Base-by-base conservation (phyloP, 2,113 vertebrate genomes). In the Macroglossus sobrinus region DNA sequence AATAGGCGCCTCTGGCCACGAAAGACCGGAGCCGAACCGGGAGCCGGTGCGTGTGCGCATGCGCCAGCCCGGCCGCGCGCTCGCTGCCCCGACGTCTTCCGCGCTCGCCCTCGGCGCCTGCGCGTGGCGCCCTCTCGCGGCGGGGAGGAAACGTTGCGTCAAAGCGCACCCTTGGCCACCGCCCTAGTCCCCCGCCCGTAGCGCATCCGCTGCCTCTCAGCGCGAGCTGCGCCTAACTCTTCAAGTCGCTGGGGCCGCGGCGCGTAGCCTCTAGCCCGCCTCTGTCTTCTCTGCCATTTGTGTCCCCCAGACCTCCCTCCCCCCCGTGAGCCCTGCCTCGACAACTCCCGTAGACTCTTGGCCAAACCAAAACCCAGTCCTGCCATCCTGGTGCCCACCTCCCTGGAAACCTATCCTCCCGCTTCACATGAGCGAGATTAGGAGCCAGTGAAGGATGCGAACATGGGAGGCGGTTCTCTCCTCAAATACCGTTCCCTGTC, bases 51-150 rank as follows among this genome's bases (percentile, higher is more conserved):
- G 38, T 12, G 64, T 68, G 80, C 97, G 97, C 96, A 85, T 91
- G 97, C 97, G 97, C 61, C 91, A 21, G 57, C 14, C 33, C 59
- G 4, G 1, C 2, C 40, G 63, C 35, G 24, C 33, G 7, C 84
- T 53, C 0, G 74, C 93, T 72, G 30, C 84, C 28, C n/a, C 19
- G 16, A 0, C 1, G 43, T 43, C 45, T 15, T 40, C 55, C 74
- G 26, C 33, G 6, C 64, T 35, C 35, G 35, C 72, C 22, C 71
- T 12, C 2, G 19, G 59, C 8, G 13, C 33, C 47, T 1, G 76
- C 5, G 0, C 33, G 47, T 81, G n/a, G 92, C 96, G 96, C 94
- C 97, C 94, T 78, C 97, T 97, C 2, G 24, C 55, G 88, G 87
- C 18, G 2, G 6, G 97, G 97, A 97, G 97, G 97, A 95, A 53